Evolutionary conservation across 2,797 vertebrate species (phyloP).

Genomic region (Lepidocolaptes lacrymiger): DNA sequence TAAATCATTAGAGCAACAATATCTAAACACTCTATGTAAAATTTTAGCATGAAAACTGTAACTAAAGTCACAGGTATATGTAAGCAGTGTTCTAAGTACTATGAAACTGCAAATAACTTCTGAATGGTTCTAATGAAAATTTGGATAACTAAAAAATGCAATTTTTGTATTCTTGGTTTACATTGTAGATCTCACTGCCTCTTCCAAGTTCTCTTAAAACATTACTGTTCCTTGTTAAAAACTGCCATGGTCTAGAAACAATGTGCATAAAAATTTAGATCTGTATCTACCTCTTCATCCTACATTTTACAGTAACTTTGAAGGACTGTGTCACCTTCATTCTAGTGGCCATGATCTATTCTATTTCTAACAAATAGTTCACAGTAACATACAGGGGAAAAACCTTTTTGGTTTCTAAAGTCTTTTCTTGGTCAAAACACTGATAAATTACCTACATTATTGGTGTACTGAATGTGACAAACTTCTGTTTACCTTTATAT

Average conservation of each 20-base stretch:
- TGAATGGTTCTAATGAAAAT: not conserved
- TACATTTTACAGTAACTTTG: not conserved
- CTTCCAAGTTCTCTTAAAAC: not conserved
- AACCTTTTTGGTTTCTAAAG: not conserved
- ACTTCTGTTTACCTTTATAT: slow-evolving; percentile 91
- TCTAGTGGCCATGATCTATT: not conserved
- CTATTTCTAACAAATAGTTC: not conserved
- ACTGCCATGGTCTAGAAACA: not conserved
- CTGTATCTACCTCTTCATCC: not conserved
- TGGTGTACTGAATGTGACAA: not conserved
- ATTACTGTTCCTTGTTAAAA: not conserved
- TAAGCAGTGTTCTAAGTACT: not conserved
- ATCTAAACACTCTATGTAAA: not conserved
- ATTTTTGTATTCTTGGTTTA: not conserved
- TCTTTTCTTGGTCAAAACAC: not conserved
- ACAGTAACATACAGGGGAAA: not conserved
- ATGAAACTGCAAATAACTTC: not conserved
- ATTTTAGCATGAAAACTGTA: not conserved
- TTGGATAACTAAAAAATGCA: not conserved
- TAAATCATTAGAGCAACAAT: not conserved
- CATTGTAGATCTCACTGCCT: not conserved
- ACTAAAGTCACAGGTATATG: not conserved
- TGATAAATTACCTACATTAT: not conserved
- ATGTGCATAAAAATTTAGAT: not conserved
- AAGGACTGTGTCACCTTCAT: not conserved